These are phyloP conservation scores for Nannobrachium achirus DNA, from an alignment of 2,113 vertebrate genomes.

Conservation along the genomic window DNA sequence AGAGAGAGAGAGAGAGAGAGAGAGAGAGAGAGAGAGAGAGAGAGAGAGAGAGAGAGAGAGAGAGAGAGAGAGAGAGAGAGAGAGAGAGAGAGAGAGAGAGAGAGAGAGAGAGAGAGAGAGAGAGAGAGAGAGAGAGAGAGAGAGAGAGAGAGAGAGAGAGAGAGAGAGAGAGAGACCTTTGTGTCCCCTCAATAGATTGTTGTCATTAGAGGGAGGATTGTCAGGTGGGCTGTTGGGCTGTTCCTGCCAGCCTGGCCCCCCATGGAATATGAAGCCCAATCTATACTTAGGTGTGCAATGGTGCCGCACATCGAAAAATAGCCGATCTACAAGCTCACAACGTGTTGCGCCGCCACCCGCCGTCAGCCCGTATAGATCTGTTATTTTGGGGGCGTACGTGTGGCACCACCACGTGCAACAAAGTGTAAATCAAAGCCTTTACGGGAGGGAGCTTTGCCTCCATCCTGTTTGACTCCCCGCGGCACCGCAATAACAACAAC, in stretches of 20 bases:
- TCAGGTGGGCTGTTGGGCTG: slow-evolving; percentile 67
- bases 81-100: slow-evolving; percentile 69
- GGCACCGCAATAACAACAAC: slow-evolving; percentile 78
- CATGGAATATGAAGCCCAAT: slow-evolving; percentile 59
- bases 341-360: too few species aligned
- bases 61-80: slow-evolving; percentile 21
- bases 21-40: slow-evolving; percentile 71
- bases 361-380: too few species aligned
- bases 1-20: slow-evolving; percentile 74
- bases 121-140: slow-evolving; percentile 35
- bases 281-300: too few species aligned
- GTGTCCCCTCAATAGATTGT: slow-evolving; percentile 70
- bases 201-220: slow-evolving; percentile 75
- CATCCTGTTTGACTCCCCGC: slow-evolving; percentile 74
- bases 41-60: slow-evolving; percentile 11
- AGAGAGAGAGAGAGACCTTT: slow-evolving; percentile 49
- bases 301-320: too few species aligned
- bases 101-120: slow-evolving; percentile 73
- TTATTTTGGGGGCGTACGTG: too few species aligned
- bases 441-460: slow-evolving; percentile 63
- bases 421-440: too few species aligned
- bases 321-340: too few species aligned
- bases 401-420: too few species aligned
- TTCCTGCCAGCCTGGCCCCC: slow-evolving; percentile 59
- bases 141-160: slow-evolving; percentile 20